Conservation (phyloP, 1,140 invertebrate genomes). For the Drosophila persimilis region DNA sequence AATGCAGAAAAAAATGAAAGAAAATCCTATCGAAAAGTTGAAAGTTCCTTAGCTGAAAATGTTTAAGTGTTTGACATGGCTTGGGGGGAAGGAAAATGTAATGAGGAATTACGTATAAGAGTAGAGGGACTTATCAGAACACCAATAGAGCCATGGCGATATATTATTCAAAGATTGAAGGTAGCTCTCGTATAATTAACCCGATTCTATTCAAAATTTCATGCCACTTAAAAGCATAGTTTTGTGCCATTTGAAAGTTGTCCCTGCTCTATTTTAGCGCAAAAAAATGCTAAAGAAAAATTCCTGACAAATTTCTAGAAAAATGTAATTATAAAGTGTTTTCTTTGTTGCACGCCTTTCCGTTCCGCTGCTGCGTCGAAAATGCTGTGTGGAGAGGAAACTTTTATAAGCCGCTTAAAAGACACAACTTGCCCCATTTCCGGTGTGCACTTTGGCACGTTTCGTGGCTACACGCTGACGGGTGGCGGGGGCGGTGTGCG, state of each 20-base stretch:
- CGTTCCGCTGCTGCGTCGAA: neutral
- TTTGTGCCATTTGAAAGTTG: neutral
- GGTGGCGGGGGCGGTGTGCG: no score
- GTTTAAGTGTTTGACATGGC: conserved; percentile 1
- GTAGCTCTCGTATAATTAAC: no score
- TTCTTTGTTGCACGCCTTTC: neutral
- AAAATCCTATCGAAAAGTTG: conserved; percentile 25
- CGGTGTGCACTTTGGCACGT: conserved; percentile 53
- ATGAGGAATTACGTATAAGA: no score
- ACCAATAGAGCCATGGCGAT: no score
- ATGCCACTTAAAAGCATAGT: neutral
- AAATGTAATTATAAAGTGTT: conserved; percentile 30
- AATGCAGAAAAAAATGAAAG: neutral
- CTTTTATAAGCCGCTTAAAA: conserved; percentile 33
- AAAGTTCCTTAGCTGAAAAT: conserved; percentile 38
- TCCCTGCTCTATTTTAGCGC: neutral
- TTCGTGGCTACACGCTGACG: conserved; percentile 8
- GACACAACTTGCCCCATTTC: conserved; percentile 12
- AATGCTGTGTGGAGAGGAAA: conserved; percentile 4
- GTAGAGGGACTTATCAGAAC: no score
- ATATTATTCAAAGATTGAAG: no score
- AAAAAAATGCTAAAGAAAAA: no score
- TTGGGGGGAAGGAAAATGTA: no score
- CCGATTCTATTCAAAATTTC: no score
- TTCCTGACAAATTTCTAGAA: no score